These are phyloP conservation scores for Pogonognathellus flavescens DNA, from an alignment of 1,140 invertebrate species.

Conservation along the genomic window DNA sequence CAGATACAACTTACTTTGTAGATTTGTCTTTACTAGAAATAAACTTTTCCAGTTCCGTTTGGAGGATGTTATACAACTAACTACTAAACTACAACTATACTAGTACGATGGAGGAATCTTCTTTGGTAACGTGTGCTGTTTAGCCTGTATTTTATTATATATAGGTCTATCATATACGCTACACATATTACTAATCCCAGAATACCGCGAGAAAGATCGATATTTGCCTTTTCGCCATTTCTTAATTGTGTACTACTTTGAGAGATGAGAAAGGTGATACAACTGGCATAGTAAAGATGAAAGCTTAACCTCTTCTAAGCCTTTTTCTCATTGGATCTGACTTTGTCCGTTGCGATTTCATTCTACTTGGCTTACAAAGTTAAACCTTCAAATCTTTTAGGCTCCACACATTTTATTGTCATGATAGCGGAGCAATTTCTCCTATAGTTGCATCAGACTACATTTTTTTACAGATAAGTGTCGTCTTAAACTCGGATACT, in stretches of 20 bases:
- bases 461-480: conserved; percentile 26
- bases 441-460: background rate
- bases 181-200: background rate
- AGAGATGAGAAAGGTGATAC: conserved; percentile 30
- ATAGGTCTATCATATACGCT: too few species aligned
- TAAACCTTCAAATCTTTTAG: conserved; percentile 47
- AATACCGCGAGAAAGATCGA: conserved; percentile 1
- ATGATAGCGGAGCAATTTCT: background rate
- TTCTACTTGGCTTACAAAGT: conserved; percentile 26
- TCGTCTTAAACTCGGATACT: conserved; percentile 10
- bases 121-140: too few species aligned
- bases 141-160: too few species aligned
- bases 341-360: conserved; percentile 3
- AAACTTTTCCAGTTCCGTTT: background rate
- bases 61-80: background rate
- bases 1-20: conserved; percentile 2
- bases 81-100: too few species aligned
- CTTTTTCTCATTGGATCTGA: conserved; percentile 26
- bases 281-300: background rate
- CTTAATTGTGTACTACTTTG: conserved; percentile 39
- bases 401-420: conserved; percentile 48
- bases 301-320: conserved; percentile 36
- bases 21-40: conserved; percentile 2
- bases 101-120: too few species aligned
- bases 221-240: conserved; percentile 14